Percentiles rank a stretch among this genome's conserved stretches.
phyloP scores from a whole-genome alignment of 2,888 invertebrate genomes.

The Opisthograptis luteolata region DNA sequence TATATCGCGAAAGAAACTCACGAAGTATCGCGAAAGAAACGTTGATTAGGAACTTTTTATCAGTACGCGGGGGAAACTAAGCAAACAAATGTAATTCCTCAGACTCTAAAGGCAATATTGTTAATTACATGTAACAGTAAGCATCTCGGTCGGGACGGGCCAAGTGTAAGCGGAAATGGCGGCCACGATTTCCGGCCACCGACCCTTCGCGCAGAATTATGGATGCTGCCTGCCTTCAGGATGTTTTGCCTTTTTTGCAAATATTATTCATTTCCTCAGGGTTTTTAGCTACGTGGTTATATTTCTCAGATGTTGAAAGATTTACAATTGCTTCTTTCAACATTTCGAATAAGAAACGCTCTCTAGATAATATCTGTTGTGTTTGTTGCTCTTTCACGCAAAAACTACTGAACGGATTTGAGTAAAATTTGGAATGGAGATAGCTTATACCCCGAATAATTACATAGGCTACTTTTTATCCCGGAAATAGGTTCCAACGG shows the following conservation, averaged over 20 bases:
- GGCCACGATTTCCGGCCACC: slow-evolving; percentile 31
- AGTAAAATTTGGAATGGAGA: no score
- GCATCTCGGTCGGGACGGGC: slow-evolving; percentile 9
- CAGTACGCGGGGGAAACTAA: no score
- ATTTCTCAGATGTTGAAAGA: slow-evolving; percentile 12
- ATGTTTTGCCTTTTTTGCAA: slow-evolving; percentile 27
- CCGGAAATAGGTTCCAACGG: no score
- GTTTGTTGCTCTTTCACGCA: no score
- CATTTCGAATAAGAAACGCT: slow-evolving; percentile 4
- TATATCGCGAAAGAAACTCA: no score
- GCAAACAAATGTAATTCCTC: neutral
- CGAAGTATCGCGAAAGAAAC: no score
- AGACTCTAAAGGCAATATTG: slow-evolving; percentile 7
- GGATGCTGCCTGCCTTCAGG: slow-evolving; percentile 20
- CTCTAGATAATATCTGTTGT: no score
- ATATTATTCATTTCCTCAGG: slow-evolving; percentile 27
- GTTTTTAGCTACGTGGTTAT: slow-evolving; percentile 15
- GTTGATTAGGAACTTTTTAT: no score
- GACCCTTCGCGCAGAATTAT: slow-evolving; percentile 30
- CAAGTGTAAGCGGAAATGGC: slow-evolving; percentile 27
- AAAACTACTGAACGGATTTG: no score
- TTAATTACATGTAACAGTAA: slow-evolving; percentile 14
- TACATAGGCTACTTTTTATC: no score
- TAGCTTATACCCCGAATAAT: no score
- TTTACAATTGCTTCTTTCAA: slow-evolving; percentile 14